phyloP scores from a whole-genome alignment of 1,140 invertebrate genomes.

The Zaprionus tsacasi region DNA sequence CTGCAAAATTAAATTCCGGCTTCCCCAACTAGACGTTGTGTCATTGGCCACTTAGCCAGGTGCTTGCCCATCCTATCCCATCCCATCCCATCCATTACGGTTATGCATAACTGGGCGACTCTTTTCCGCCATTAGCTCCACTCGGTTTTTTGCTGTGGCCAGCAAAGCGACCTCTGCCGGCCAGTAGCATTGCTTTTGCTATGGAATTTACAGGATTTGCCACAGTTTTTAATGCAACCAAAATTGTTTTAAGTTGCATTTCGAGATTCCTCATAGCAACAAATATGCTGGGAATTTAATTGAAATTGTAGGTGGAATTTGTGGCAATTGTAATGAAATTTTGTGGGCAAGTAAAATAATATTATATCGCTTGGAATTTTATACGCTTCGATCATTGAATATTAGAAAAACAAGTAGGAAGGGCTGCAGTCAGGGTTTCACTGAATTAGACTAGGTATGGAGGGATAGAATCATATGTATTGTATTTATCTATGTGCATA shows the following conservation, averaged over 20 bases:
- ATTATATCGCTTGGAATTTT: no score
- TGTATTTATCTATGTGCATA: no score
- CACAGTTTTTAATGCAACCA: background rate
- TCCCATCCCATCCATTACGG: background rate
- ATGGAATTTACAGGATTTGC: background rate
- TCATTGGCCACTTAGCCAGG: constrained; percentile 20
- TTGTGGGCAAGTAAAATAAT: no score
- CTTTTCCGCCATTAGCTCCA: constrained; percentile 1
- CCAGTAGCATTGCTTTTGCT: background rate
- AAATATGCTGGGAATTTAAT: background rate
- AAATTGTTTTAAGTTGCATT: constrained; percentile 4
- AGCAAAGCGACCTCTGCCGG: background rate
- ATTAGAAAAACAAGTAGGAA: no score
- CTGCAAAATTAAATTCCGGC: constrained; percentile 64
- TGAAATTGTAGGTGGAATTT: background rate
- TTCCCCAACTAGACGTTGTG: constrained; percentile 2
- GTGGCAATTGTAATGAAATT: background rate
- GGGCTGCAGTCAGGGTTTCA: no score
- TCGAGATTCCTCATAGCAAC: background rate
- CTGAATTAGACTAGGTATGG: no score
- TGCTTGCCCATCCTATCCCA: background rate
- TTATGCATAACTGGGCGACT: constrained; percentile 4
- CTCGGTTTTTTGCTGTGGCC: constrained; percentile 1
- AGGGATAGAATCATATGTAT: no score
- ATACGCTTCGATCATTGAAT: no score